Conservation (phyloP, 2,888 invertebrate species). For the Dryobota labecula region DNA sequence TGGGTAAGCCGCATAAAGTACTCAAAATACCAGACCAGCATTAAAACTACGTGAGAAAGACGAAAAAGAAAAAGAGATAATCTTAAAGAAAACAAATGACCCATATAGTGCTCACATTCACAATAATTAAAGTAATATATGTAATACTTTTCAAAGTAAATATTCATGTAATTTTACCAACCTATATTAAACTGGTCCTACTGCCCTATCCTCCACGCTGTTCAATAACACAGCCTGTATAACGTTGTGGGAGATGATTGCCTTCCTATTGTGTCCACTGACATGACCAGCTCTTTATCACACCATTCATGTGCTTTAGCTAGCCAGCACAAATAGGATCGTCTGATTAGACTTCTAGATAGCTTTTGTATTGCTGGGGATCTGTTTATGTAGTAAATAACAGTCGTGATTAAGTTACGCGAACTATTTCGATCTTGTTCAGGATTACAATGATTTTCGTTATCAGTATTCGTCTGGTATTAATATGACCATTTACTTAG, state of each 20-base stretch:
- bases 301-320: constrained; percentile 55
- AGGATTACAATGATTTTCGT: no score
- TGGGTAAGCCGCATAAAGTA: no score
- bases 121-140: no score
- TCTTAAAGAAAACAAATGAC: no score
- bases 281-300: constrained; percentile 64
- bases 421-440: neutral
- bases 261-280: constrained; percentile 62
- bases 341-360: constrained; percentile 50
- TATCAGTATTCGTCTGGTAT: neutral
- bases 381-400: constrained; percentile 22
- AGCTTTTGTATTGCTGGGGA: constrained; percentile 41
- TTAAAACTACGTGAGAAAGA: no score
- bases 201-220: constrained; percentile 14
- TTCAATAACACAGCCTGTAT: constrained; percentile 57
- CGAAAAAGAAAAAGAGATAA: no score
- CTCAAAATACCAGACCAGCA: no score
- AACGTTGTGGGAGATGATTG: constrained; percentile 66
- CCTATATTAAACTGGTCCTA: constrained; percentile 11
- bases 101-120: no score
- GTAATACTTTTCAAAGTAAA: no score
- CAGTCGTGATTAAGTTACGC: neutral
- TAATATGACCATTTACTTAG: neutral
- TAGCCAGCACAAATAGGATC: constrained; percentile 54
- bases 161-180: no score